Evolutionary conservation across 2,888 invertebrate species (phyloP), one percentile per base, ranked within the genome.

Genomic region (Allophyes oxyacanthae): DNA sequence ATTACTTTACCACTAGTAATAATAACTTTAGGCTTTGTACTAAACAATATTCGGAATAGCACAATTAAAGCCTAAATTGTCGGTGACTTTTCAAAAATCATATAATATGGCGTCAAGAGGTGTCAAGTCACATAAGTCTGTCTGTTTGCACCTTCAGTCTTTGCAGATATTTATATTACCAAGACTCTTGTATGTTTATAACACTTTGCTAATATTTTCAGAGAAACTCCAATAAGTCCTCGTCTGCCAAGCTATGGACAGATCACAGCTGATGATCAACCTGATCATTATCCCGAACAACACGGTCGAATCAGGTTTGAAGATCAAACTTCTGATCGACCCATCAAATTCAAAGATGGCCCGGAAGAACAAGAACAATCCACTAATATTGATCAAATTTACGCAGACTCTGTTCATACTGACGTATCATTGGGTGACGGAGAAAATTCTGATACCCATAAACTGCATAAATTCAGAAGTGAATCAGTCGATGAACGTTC

Each of bases 241-340:
- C 64, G 60, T 4, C 69, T 79, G 52, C 53, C 68, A 6, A 73
- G 62, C 0, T 65, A 77, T 40, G 71, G 73, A 10, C 34, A 75
- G 0, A 52, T 80, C 7, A 70, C 66, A 32, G 77, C 72, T 37
- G 71, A 75, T 26, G 66, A 64, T 7, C 63, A 74, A 20, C 6
- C 34, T 36, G 57, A 63, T 4, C 6, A 41, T 49, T 30, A 59
- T 6, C 26, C 58, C 6, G 42, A 54, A 15, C 66, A 73, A 8
- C 32, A 67, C n/a, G 60, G 57, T 0, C 64, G 52, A 0, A 15
- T 57, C 8, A 59, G 65, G 2, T 76, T 77, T 44, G 67, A 70
- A 46, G 64, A 58, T 15, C 56, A 59, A 44, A 41, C 50, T n/a
- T 41, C 51, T 26, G 8, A 36, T 7, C 25, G 34, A 15, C 38